Evolutionary conservation across 1,140 invertebrate species (phyloP), one percentile per base, ranked within the genome.

Genomic region (Trichonephila clavata): DNA sequence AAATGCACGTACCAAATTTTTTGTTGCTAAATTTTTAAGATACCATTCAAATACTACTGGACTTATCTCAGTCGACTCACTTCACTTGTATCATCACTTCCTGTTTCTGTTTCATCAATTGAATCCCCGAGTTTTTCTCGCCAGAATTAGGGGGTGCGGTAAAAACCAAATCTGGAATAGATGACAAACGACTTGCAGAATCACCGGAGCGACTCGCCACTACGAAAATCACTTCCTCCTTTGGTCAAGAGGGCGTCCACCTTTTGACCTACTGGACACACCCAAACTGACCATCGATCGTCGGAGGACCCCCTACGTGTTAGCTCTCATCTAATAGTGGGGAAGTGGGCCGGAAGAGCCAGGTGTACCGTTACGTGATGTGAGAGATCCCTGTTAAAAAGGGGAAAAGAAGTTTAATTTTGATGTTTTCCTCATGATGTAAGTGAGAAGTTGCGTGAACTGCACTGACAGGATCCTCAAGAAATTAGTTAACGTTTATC

Each of bases 211-310:
- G 84, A 21, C 50, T 50, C 50, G 7, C 50, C 50, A 60, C 20
- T 80, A 27, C 27, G 68, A 86, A 92, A 92, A 92, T 92, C 91
- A 86, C 91, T 92, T 92, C 91, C 91, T 92, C 43, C 91, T 86
- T 86, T 43, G 4, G 18, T 14, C 27, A 20, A 57, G 63, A 92
- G 91, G 91, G 81, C 83, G 91, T 92, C 91, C 81, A 92, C 91
- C 91, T 92, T 77, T 92, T 92, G 91, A 92, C 91, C 91, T 86
- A 92, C 91, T 92, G 91, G 91, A 92, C 91, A 92, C 91, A 86
- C 91, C 91, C 91, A 92, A 59, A 39, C 14, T 77, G 71, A 27
- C 91, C 65, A 92, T 86, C 83, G 91, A 92, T 92, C 65, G 61
- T 10, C 16, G 43, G 43, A 68, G 21, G 18, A 57, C 91, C 91